Evolutionary conservation across 2,888 invertebrate genomes (phyloP), one percentile per base, ranked within the genome.

Genomic region (Andrena chrysosceles): DNA sequence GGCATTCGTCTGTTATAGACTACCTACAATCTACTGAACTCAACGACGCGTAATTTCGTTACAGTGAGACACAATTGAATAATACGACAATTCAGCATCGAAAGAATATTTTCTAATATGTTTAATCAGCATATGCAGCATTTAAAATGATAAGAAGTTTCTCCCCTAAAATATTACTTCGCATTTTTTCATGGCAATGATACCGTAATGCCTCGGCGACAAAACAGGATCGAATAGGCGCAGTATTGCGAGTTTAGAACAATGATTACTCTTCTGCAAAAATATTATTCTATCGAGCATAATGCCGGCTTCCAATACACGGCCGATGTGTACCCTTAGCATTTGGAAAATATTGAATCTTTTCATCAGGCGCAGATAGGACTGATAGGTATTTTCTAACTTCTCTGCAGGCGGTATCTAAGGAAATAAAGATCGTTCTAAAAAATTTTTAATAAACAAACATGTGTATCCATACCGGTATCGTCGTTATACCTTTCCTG

Each of bases 151-250:
- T 33, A 95, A 83, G 7, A n/a, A 23, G 23, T 20, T 66, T 76
- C 31, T 33, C 33, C 42, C 23, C 13, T 67, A 66, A n/a, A 20
- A 29, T 70, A 77, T 62, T 10, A 20, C 23, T 8, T 8, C 13
- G 1, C 8, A 1, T 91, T 91, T 94, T 91, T 95, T 96, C 59
- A 95, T 90, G 86, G 96, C 96, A 73, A 97, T 94, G 89, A 98
- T 95, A 56, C 96, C 96, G 93, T 97, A 97, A 94, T 97, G 97
- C 87, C 98, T 95, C 2, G 98, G 98, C 0, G 98, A 98, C 79
- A 97, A 94, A 0, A 97, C 95, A 6, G 98, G 97, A 95, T 98
- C 97, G 94, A 98, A 98, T 81, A 98, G 94, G 89, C 96, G 96
- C 31, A 98, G 96, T 78, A 98, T 93, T 94, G 95, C 96, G 23